Conservation (phyloP, 2,113 vertebrate species). For the Oceanodroma tethys region DNA sequence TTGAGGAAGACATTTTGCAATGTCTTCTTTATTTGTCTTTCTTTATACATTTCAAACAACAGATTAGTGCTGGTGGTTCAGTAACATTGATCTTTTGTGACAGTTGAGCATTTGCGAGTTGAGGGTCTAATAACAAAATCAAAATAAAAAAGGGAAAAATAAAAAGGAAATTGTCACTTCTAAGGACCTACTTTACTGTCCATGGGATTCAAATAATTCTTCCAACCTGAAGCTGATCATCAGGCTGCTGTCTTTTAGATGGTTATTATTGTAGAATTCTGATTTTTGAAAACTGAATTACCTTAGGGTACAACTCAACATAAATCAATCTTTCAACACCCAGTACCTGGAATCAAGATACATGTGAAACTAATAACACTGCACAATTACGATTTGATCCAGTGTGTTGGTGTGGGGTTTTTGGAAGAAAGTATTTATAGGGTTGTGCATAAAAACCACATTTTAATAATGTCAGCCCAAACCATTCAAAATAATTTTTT, state of each 20-base stretch:
- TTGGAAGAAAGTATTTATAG: conserved; percentile 36
- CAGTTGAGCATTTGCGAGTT: conserved; percentile 89
- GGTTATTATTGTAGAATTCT: conserved; percentile 78
- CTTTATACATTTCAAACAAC: conserved; percentile 80
- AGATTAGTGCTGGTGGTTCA: conserved; percentile 83
- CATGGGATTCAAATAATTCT: conserved; percentile 36
- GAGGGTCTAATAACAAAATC: conserved; percentile 81
- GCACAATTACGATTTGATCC: conserved; percentile 73
- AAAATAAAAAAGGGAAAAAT: conserved; percentile 69
- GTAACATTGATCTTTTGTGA: conserved; percentile 88
- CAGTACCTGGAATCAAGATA: conserved; percentile 76
- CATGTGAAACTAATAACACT: conserved; percentile 74
- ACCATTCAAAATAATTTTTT: conserved; percentile 36
- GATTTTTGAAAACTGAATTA: conserved; percentile 80
- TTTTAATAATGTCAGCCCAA: conserved; percentile 28
- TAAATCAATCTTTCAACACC: conserved; percentile 82
- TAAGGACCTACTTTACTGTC: conserved; percentile 12
- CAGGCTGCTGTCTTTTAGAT: conserved; percentile 51
- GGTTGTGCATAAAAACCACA: not conserved
- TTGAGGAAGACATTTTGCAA: conserved; percentile 69
- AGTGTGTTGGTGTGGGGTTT: conserved; percentile 18
- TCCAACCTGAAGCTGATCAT: conserved; percentile 6
- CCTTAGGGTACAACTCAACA: conserved; percentile 72
- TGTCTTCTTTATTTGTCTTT: conserved; percentile 74
- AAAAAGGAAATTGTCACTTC: conserved; percentile 59